These are phyloP conservation scores for Lacerta agilis DNA, from an alignment of 2,797 vertebrate species.

Conservation along the genomic window DNA sequence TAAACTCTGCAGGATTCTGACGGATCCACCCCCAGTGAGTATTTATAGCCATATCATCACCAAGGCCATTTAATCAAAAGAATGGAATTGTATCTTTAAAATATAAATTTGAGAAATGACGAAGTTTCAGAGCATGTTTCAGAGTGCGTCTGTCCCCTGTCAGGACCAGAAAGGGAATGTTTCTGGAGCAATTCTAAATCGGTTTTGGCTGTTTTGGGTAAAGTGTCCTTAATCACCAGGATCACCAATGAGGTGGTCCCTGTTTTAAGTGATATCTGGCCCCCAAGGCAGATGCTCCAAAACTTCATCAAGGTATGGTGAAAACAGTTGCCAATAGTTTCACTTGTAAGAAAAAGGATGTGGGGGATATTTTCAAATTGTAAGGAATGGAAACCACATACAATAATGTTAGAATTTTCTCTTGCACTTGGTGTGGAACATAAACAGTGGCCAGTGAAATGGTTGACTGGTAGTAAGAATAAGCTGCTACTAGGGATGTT, in stretches of 20 bases:
- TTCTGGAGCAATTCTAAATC: not conserved
- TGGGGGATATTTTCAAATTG: too few species aligned
- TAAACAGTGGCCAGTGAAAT: not conserved
- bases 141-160: not conserved
- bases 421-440: not conserved
- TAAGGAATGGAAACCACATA: not conserved
- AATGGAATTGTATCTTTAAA: conserved; percentile 13
- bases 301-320: not conserved
- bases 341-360: not conserved
- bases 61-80: not conserved
- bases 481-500: too few species aligned
- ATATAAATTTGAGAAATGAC: conserved; percentile 11
- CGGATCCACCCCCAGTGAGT: not conserved
- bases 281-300: too few species aligned
- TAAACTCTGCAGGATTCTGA: conserved; percentile 4
- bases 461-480: too few species aligned
- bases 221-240: not conserved
- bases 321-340: not conserved
- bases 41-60: conserved; percentile 1
- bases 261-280: not conserved
- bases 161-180: not conserved
- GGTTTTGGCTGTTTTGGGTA: not conserved
- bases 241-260: not conserved
- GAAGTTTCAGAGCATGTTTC: not conserved
- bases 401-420: not conserved